Evolutionary conservation across 2,888 invertebrate species (phyloP), one percentile per base, ranked within the genome.

Genomic region (Napeogenes inachia): DNA sequence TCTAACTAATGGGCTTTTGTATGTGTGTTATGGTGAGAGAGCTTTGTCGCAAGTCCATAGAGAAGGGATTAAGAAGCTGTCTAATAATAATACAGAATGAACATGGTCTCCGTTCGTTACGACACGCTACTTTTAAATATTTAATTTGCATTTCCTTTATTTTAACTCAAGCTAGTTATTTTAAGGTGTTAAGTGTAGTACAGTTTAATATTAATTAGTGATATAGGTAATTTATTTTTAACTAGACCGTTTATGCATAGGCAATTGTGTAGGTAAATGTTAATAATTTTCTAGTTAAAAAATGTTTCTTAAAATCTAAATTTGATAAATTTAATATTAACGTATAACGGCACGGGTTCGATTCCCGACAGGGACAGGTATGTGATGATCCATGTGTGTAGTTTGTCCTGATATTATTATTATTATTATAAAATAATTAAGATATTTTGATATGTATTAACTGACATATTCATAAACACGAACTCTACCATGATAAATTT

Each of bases 121-220:
- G 84, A 84, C 84, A 84, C 80, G 80, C 75, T 78, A 76, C 64
- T 81, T 89, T 87, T 89, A 88, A 89, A 89, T 88, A 88, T 89
- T 89, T 86, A 88, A 87, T 84, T 85, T 83, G 84, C 82, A 88
- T 89, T 84, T 87, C 82, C 83, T 84, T 82, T 84, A 84, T 82
- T 86, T 85, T 85, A 61, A 59, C 54, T 56, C 47, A 68, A 63
- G 46, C 57, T 57, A 53, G 47, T 66, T 62, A 56, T 65, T 69
- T 61, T 64, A 61, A 66, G 57, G 63, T 46, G 54, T 58, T 58
- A 59, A 62, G 62, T 82, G 74, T 77, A 73, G 73, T 78, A 79
- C 82, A 81, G 82, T 85, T 80, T 82, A 75, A 72, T 73, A 71
- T 68, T 72, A 79, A 81, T 81, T 82, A 81, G 82, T 80, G 21